Percentiles rank a stretch among this genome's conserved stretches.
phyloP scores from a whole-genome alignment of 2,888 invertebrate genomes.

The Zeuzera pyrina region DNA sequence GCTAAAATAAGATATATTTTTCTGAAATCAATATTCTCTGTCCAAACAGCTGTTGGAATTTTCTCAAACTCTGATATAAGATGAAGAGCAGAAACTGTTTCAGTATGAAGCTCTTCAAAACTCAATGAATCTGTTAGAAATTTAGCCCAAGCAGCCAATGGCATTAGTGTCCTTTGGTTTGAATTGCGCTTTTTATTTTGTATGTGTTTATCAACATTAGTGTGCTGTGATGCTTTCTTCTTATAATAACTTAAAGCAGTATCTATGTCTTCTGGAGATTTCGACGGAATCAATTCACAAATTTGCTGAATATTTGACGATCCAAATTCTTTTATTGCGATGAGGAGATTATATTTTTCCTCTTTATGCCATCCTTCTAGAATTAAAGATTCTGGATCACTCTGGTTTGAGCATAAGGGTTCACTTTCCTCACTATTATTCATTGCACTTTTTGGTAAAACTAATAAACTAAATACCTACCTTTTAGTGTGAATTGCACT shows the following conservation, averaged over 20 bases:
- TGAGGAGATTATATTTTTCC: conserved; percentile 38
- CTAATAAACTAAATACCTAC: no score
- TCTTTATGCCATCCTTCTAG: conserved; percentile 39
- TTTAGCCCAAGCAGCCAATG: conserved; percentile 45
- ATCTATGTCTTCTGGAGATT: conserved; percentile 30
- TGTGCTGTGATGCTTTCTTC: conserved; percentile 21
- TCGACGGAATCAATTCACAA: conserved; percentile 25
- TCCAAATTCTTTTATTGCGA: conserved; percentile 30
- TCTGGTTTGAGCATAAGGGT: no score
- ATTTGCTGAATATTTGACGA: conserved; percentile 27
- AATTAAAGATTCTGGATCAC: no score
- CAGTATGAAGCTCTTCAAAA: conserved; percentile 39
- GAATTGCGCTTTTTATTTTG: conserved; percentile 14
- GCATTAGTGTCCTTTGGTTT: conserved; percentile 11
- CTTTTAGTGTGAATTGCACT: no score
- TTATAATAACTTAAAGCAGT: conserved; percentile 35
- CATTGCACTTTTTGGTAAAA: no score
- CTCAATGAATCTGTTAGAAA: conserved; percentile 32
- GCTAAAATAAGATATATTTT: conserved; percentile 45
- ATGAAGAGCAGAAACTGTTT: conserved; percentile 39
- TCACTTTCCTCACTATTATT: no score
- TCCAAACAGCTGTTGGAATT: conserved; percentile 28
- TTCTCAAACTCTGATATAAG: conserved; percentile 52
- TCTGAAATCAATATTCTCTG: conserved; percentile 40
- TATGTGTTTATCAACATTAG: conserved; percentile 2